Percentiles rank a stretch among this genome's conserved stretches.
phyloP scores from a whole-genome alignment of 2,888 invertebrate species.

The Labia minor region DNA sequence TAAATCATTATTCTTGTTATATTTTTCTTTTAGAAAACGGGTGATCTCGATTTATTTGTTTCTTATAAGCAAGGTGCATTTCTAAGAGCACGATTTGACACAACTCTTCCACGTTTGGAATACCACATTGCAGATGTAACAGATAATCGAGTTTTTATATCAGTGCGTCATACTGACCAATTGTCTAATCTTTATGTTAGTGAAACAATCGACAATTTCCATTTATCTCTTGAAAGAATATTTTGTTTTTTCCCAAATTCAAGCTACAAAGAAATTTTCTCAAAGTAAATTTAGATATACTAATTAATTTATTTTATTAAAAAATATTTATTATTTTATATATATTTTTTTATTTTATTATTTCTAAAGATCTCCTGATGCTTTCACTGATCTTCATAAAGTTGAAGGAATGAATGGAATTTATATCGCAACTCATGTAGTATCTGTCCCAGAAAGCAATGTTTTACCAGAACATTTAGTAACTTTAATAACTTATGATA shows the following conservation, averaged over 20 bases:
- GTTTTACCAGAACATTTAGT: constrained; percentile 59
- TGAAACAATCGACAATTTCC: constrained; percentile 57
- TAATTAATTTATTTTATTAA: constrained; percentile 24
- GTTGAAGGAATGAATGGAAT: constrained; percentile 79
- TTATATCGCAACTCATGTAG: constrained; percentile 74
- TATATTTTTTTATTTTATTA: constrained; percentile 17
- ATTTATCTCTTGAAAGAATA: constrained; percentile 66
- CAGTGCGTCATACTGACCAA: constrained; percentile 64
- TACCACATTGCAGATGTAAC: constrained; percentile 78
- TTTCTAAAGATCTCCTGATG: constrained; percentile 37
- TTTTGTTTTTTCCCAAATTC: constrained; percentile 74
- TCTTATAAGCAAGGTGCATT: constrained; percentile 64
- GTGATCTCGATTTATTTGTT: constrained; percentile 56
- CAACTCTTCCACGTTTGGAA: constrained; percentile 50
- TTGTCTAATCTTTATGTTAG: constrained; percentile 73
- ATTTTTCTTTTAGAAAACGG: constrained; percentile 27
- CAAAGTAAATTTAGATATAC: constrained; percentile 51
- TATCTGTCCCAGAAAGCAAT: constrained; percentile 36
- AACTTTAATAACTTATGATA: constrained; percentile 74
- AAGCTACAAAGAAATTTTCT: constrained; percentile 71
- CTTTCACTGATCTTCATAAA: constrained; percentile 79
- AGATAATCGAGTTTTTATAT: constrained; percentile 66
- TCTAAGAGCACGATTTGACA: constrained; percentile 62
- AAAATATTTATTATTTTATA: constrained; percentile 17
- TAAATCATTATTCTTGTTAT: constrained; percentile 8